Conservation (phyloP, 2,113 vertebrate species). For the Cyanoramphus novaezelandiae region DNA sequence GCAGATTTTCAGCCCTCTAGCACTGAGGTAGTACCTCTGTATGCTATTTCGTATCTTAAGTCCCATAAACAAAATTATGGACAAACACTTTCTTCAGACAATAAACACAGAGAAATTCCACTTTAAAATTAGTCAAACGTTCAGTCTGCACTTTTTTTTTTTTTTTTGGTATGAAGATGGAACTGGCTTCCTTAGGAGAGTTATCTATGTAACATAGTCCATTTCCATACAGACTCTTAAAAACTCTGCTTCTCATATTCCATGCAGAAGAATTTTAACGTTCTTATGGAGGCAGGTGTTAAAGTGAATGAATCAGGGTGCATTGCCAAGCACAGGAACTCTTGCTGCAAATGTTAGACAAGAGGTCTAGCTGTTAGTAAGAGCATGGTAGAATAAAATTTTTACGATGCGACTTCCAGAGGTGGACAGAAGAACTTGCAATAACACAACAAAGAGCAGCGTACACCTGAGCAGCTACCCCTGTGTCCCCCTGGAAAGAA, state of each 20-base stretch:
- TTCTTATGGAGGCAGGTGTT: not conserved
- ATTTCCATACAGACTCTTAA: not conserved
- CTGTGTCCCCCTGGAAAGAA: not conserved
- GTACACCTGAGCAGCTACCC: not conserved
- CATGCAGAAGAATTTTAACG: not conserved
- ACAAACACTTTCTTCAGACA: not conserved
- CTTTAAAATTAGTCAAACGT: not conserved
- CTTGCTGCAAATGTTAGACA: not conserved
- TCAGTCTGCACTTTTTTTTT: not conserved
- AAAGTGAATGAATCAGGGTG: not conserved
- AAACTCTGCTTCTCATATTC: not conserved
- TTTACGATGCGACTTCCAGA: not conserved
- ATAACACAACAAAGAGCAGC: not conserved
- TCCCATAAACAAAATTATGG: not conserved
- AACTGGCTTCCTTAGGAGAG: not conserved
- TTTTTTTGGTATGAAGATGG: not conserved
- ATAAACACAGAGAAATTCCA: not conserved
- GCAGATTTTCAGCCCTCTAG: not conserved
- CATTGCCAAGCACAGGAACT: not conserved
- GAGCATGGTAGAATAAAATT: not conserved
- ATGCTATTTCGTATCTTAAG: not conserved
- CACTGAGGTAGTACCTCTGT: not conserved
- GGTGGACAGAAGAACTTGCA: not conserved
- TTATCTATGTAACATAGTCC: not conserved
- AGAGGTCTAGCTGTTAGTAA: not conserved